These are phyloP conservation scores for Lucifuga dentata DNA, from an alignment of 2,113 vertebrate genomes.

Conservation along the genomic window DNA sequence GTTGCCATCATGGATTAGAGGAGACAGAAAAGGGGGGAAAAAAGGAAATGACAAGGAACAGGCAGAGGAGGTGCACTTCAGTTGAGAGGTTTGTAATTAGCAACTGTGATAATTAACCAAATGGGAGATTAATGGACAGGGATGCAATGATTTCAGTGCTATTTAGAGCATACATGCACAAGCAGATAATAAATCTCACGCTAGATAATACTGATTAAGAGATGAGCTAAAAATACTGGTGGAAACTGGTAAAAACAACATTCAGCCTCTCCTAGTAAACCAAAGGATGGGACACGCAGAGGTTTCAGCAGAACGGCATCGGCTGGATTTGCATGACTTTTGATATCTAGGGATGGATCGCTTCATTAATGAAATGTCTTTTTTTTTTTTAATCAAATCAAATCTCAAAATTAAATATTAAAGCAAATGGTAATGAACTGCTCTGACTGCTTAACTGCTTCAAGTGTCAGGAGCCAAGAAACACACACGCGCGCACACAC, in stretches of 20 bases:
- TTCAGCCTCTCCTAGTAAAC: conserved; percentile 4
- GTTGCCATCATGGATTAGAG: conserved; percentile 16
- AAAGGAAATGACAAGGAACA: conserved; percentile 23
- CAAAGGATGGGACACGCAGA: conserved; percentile 18
- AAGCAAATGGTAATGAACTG: conserved; percentile 75
- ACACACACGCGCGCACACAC: conserved; percentile 17
- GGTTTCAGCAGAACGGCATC: conserved; percentile 30
- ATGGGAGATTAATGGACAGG: conserved; percentile 67
- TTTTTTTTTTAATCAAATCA: conserved; percentile 61
- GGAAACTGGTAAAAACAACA: conserved; percentile 17
- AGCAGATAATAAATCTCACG: conserved; percentile 34
- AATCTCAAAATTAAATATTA: conserved; percentile 81
- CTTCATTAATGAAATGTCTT: conserved; percentile 78
- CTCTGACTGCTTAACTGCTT: conserved; percentile 23
- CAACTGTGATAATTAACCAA: conserved; percentile 74
- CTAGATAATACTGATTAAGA: conserved; percentile 48
- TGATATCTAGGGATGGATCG: conserved; percentile 68
- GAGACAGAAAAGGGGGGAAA: no score
- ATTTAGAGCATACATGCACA: conserved; percentile 60
- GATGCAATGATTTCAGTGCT: conserved; percentile 60
- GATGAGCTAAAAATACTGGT: conserved; percentile 46
- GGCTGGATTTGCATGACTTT: conserved; percentile 38
- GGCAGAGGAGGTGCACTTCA: conserved; percentile 50
- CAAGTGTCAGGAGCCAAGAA: conserved; percentile 29
- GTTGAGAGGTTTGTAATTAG: conserved; percentile 69